phyloP scores from a whole-genome alignment of 1,140 invertebrate genomes.

The Hycleus cichorii region DNA sequence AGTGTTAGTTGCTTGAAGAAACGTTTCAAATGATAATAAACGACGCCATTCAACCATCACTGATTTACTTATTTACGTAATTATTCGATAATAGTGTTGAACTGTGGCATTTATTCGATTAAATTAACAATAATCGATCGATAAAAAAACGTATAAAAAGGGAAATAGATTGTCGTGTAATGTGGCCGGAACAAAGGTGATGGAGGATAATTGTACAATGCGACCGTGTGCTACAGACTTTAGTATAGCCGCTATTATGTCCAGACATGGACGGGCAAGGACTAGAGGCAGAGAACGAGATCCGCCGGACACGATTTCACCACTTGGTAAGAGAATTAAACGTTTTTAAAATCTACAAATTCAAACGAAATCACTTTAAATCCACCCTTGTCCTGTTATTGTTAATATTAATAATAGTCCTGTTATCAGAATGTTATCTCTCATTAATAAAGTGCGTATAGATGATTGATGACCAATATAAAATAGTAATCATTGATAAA shows the following conservation, averaged over 20 bases:
- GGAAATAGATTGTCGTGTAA: not conserved
- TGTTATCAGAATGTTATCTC: no score
- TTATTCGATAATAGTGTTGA: not conserved
- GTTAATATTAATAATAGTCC: no score
- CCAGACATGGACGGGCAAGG: constrained; percentile 49
- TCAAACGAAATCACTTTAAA: no score
- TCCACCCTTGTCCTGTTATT: no score
- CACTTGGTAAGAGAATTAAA: constrained; percentile 32
- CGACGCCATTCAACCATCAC: no score
- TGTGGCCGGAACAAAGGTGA: constrained; percentile 27
- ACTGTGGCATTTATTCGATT: not conserved
- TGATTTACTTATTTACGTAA: no score
- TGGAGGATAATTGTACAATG: constrained; percentile 53
- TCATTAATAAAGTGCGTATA: no score
- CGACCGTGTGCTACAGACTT: constrained; percentile 73
- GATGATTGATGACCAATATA: no score
- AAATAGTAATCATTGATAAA: not conserved
- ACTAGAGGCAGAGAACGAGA: constrained; percentile 41
- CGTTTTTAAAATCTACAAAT: no score
- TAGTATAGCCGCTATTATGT: constrained; percentile 83
- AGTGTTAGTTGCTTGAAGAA: no score
- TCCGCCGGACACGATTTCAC: constrained; percentile 36
- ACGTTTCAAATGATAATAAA: no score
- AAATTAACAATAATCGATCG: no score
- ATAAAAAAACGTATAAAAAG: not conserved